These are phyloP conservation scores for Hippocampus zosterae DNA, from an alignment of 2,113 vertebrate genomes.

Conservation along the genomic window DNA sequence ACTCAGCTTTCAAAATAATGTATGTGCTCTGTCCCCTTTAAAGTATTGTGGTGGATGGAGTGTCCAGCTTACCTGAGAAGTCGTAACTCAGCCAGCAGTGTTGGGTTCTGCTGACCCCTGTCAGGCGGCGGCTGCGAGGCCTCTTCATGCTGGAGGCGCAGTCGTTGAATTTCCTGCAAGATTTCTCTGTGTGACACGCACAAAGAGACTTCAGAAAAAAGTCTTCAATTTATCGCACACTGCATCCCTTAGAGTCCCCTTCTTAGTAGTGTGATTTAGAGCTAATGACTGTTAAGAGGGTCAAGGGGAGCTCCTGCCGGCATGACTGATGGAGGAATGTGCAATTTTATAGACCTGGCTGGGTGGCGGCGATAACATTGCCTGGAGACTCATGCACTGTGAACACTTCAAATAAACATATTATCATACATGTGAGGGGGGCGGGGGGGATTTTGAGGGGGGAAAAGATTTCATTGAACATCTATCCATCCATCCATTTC, in stretches of 20 bases:
- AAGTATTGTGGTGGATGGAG: background rate
- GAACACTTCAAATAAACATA: background rate
- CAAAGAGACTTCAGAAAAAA: background rate
- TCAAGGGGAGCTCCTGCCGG: background rate
- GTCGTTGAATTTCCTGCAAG: constrained; percentile 95
- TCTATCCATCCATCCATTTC: no score
- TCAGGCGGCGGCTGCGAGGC: constrained; percentile 90
- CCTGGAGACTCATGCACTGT: background rate
- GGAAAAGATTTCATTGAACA: no score
- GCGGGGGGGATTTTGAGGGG: no score
- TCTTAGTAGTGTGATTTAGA: background rate
- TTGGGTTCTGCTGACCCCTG: constrained; percentile 93
- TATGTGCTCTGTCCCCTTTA: background rate
- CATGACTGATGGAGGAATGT: background rate
- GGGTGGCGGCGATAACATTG: background rate
- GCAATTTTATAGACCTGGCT: background rate
- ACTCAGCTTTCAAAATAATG: background rate
- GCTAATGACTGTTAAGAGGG: background rate
- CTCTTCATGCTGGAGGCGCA: constrained; percentile 92
- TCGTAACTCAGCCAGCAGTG: constrained; percentile 89
- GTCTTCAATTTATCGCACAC: background rate
- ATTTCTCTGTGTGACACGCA: constrained; percentile 82
- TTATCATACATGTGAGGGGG: background rate
- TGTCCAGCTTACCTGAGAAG: constrained; percentile 83
- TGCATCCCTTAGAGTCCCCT: background rate